Percentiles rank a stretch among this genome's conserved stretches.
Conservation (phyloP, 2,888 invertebrate genomes). For the Apamea epomidion region DNA sequence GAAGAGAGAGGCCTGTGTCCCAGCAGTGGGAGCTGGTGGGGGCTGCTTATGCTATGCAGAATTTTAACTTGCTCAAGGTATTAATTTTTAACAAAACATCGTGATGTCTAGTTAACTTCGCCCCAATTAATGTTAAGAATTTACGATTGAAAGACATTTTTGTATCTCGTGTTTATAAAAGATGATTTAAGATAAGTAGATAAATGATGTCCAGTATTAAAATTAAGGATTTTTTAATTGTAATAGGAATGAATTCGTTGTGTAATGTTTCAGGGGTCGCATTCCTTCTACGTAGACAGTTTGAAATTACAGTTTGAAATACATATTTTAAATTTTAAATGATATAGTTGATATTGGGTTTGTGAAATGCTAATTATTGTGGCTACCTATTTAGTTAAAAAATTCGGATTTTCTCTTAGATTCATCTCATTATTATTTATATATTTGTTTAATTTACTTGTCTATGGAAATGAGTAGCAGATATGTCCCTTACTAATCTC, state of each 20-base stretch:
- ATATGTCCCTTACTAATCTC: constrained; percentile 15
- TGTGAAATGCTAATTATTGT: constrained; percentile 56
- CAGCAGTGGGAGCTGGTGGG: background rate
- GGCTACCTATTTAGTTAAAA: background rate
- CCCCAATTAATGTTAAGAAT: constrained; percentile 62
- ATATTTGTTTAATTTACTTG: background rate
- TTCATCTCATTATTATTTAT: background rate
- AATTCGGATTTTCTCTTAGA: background rate
- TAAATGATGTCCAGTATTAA: constrained; percentile 77
- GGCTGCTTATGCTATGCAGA: background rate
- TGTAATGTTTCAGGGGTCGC: constrained; percentile 58
- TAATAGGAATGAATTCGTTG: constrained; percentile 63
- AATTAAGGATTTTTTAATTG: constrained; percentile 66
- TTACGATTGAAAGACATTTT: constrained; percentile 76
- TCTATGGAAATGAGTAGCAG: background rate
- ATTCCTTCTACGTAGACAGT: constrained; percentile 65
- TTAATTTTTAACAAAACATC: constrained; percentile 22
- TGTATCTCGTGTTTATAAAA: constrained; percentile 71
- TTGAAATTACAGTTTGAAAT: constrained; percentile 53
- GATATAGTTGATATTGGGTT: constrained; percentile 32
- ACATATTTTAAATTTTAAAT: constrained; percentile 55
- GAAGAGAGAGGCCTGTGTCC: background rate
- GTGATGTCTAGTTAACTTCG: constrained; percentile 50
- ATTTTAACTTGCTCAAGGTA: background rate
- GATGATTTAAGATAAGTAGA: constrained; percentile 71